phyloP scores from a whole-genome alignment of 2,888 invertebrate species.

The Schrankia costaestrigalis region DNA sequence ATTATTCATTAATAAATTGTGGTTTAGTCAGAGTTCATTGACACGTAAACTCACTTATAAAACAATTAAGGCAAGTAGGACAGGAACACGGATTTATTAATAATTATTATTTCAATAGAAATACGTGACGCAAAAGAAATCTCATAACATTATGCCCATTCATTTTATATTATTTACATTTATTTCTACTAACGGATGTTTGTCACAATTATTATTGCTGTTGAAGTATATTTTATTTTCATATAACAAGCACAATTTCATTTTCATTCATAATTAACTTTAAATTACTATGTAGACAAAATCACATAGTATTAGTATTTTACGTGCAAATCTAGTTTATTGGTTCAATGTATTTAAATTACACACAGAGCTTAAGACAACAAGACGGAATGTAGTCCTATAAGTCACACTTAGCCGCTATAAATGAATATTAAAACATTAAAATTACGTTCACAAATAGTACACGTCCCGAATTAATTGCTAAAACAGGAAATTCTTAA shows the following conservation, averaged over 20 bases:
- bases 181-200: constrained; percentile 4
- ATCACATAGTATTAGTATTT: too few species aligned
- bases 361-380: too few species aligned
- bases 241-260: too few species aligned
- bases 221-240: too few species aligned
- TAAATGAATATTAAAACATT: constrained; percentile 27
- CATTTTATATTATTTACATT: constrained; percentile 13
- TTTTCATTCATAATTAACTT: too few species aligned
- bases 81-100: constrained; percentile 42
- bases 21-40: constrained; percentile 35
- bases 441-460: constrained; percentile 14
- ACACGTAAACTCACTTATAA: constrained; percentile 41
- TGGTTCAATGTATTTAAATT: too few species aligned
- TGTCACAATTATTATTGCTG: too few species aligned
- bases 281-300: too few species aligned
- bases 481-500: too few species aligned
- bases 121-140: constrained; percentile 30
- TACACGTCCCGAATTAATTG: constrained; percentile 18
- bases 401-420: constrained; percentile 16
- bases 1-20: constrained; percentile 6
- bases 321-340: too few species aligned
- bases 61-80: constrained; percentile 49
- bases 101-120: constrained; percentile 28
- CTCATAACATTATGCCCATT: constrained; percentile 16
- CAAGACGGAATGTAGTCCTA: constrained; percentile 18